These are phyloP conservation scores for Camponotus floridanus DNA, from an alignment of 1,140 invertebrate genomes.

Conservation along the genomic window DNA sequence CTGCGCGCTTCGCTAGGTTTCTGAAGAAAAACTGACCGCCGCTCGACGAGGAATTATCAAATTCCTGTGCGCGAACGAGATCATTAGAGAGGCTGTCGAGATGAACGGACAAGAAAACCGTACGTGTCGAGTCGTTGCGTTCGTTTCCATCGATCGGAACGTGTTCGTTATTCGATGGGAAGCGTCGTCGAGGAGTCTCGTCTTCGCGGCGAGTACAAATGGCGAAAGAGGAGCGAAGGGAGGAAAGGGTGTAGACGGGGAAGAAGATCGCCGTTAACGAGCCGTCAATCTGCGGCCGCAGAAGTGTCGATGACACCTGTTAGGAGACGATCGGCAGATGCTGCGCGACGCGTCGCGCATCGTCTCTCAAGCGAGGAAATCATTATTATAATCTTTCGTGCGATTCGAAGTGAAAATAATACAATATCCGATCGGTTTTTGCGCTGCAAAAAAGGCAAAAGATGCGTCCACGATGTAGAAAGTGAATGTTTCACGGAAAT, in stretches of 20 bases:
- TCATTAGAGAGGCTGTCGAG: slow-evolving; percentile 64
- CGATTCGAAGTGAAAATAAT: slow-evolving; percentile 36
- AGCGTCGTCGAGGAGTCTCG: slow-evolving; percentile 38
- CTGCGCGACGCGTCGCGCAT: slow-evolving; percentile 36
- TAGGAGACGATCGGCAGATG: slow-evolving; percentile 48
- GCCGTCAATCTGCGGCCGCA: slow-evolving; percentile 52
- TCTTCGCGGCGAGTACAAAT: not conserved
- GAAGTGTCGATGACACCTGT: slow-evolving; percentile 65
- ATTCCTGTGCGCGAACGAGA: slow-evolving; percentile 69
- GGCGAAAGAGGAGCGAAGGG: slow-evolving; percentile 54
- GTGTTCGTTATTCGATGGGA: slow-evolving; percentile 64
- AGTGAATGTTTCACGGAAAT: not conserved
- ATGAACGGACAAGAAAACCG: slow-evolving; percentile 64
- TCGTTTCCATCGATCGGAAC: slow-evolving; percentile 65
- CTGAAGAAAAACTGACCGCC: slow-evolving; percentile 24
- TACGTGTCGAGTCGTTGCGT: slow-evolving; percentile 64
- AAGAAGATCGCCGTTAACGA: slow-evolving; percentile 60
- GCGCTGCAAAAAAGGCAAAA: not conserved
- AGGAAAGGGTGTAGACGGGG: slow-evolving; percentile 12
- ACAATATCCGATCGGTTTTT: not conserved
- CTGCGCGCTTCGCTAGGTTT: not conserved
- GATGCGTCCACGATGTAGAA: not conserved
- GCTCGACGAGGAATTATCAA: slow-evolving; percentile 62
- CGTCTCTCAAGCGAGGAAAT: slow-evolving; percentile 41
- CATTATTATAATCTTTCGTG: slow-evolving; percentile 21